Percentiles rank a stretch among this genome's conserved stretches.
phyloP scores from a whole-genome alignment of 2,113 vertebrate species.

The Corythornis madagascariensis region DNA sequence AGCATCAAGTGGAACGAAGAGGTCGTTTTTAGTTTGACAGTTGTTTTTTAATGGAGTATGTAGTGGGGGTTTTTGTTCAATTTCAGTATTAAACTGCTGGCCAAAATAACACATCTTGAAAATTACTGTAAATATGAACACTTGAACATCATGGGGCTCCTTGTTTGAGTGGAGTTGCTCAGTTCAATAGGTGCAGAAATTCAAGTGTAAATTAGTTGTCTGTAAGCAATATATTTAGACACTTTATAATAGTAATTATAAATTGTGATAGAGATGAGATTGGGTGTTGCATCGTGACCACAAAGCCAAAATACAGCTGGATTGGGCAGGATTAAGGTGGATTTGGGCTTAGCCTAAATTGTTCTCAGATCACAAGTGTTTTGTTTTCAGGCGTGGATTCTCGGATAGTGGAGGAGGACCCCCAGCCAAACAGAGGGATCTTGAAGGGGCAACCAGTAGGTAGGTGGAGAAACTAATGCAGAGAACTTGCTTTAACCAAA shows the following conservation, averaged over 20 bases:
- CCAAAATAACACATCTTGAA: background rate
- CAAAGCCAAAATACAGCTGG: background rate
- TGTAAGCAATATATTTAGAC: background rate
- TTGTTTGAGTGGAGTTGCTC: background rate
- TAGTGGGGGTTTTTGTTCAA: background rate
- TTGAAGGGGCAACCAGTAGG: conserved; percentile 95
- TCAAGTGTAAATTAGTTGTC: background rate
- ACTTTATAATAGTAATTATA: background rate
- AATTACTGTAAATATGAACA: background rate
- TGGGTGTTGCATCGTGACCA: background rate
- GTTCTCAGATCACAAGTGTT: background rate
- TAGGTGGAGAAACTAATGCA: conserved; percentile 45
- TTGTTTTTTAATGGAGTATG: background rate
- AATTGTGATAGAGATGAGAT: background rate
- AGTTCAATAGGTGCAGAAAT: background rate
- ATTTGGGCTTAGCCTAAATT: background rate
- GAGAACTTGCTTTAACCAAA: background rate
- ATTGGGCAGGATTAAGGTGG: background rate
- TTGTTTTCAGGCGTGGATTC: conserved; percentile 91
- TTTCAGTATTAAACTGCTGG: background rate
- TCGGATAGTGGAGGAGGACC: conserved; percentile 93
- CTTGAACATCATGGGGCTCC: background rate
- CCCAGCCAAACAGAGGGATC: conserved; percentile 98
- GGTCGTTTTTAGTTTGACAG: background rate
- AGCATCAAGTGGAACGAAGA: background rate